A percentile compares a stretch with the other conserved stretches of the same genome.
phyloP scores from a whole-genome alignment of 2,113 vertebrate genomes.

The Esox niger region DNA sequence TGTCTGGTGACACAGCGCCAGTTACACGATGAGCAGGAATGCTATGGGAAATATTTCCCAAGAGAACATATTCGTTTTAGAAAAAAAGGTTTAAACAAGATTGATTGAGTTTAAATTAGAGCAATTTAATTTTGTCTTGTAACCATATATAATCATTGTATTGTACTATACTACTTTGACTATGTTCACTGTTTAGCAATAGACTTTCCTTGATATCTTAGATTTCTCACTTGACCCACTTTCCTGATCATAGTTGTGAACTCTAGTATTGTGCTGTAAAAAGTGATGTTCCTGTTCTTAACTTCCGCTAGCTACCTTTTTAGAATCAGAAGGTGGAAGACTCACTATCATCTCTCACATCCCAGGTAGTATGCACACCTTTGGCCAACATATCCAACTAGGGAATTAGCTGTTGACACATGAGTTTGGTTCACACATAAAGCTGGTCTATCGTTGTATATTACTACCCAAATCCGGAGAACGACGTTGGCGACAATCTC shows the following conservation, averaged over 20 bases:
- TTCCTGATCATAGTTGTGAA: not conserved
- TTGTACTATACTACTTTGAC: not conserved
- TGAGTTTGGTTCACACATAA: too few species aligned
- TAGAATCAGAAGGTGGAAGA: too few species aligned
- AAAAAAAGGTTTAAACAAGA: not conserved
- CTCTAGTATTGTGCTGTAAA: not conserved
- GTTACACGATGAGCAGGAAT: not conserved
- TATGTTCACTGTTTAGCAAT: not conserved
- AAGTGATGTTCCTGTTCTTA: not conserved
- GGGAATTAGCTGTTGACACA: too few species aligned
- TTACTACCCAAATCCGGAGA: too few species aligned
- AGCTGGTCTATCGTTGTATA: too few species aligned
- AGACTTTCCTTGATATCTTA: not conserved
- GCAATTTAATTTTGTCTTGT: not conserved
- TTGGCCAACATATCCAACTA: too few species aligned
- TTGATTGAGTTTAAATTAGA: too few species aligned
- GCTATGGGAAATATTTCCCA: not conserved
- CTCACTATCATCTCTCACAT: too few species aligned
- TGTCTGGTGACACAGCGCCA: conserved; percentile 46
- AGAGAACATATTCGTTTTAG: not conserved
- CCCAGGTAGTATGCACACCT: too few species aligned
- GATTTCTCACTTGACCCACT: not conserved
- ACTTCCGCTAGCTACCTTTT: not conserved
- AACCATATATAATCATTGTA: conserved; percentile 1
- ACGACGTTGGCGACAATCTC: too few species aligned